These are phyloP conservation scores for Blera fallax DNA, from an alignment of 2,888 invertebrate species.

Conservation along the genomic window DNA sequence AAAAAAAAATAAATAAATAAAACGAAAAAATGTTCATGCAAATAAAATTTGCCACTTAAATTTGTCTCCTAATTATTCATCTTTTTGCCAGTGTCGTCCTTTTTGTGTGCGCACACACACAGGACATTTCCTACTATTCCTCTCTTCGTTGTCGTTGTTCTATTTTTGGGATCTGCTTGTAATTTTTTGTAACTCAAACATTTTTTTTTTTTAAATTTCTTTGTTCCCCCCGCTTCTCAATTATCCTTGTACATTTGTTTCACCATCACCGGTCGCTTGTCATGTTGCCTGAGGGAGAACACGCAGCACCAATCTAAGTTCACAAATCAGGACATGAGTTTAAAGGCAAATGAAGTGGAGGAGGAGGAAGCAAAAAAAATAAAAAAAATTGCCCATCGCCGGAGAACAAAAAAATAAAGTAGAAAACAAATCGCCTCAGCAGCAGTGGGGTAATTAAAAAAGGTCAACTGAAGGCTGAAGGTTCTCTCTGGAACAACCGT, in stretches of 20 bases:
- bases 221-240: conserved; percentile 1
- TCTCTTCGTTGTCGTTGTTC: conserved; percentile 5
- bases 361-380: not conserved
- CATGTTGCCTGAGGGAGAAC: conserved; percentile 45
- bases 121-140: not conserved
- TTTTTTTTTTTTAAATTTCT: conserved; percentile 48
- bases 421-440: conserved; percentile 43
- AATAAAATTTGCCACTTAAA: conserved; percentile 72
- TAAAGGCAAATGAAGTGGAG: conserved; percentile 12
- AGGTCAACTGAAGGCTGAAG: conserved; percentile 48
- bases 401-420: not conserved
- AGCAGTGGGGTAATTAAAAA: conserved; percentile 58
- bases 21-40: conserved; percentile 58
- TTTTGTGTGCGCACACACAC: conserved; percentile 4
- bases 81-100: conserved; percentile 44
- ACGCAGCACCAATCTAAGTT: conserved; percentile 63
- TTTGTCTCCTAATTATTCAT: conserved; percentile 72
- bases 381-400: conserved; percentile 10
- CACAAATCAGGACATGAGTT: conserved; percentile 59
- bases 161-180: conserved; percentile 28
- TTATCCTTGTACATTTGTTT: conserved; percentile 58
- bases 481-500: conserved; percentile 17
- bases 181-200: conserved; percentile 45
- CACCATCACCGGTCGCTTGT: conserved; percentile 52
- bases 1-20: not conserved